Conservation (phyloP, 2,113 vertebrate genomes). For the Sylvia atricapilla region DNA sequence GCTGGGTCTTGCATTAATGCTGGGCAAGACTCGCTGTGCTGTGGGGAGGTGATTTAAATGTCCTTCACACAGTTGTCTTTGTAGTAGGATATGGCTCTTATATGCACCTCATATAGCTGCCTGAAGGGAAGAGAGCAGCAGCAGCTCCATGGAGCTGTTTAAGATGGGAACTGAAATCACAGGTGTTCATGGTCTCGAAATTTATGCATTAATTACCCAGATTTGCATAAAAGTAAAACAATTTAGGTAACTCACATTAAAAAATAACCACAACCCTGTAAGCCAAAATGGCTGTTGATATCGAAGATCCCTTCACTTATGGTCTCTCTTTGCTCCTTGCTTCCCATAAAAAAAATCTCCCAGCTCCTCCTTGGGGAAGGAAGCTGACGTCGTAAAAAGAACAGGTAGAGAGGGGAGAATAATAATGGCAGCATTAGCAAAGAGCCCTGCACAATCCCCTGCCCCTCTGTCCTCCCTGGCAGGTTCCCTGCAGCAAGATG, state of each 20-base stretch:
- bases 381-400: neutral
- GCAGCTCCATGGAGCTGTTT: neutral
- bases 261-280: neutral
- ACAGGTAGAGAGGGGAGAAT: conserved; percentile 29
- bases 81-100: neutral
- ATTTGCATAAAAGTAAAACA: conserved; percentile 10
- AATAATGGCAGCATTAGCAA: conserved; percentile 49
- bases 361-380: neutral
- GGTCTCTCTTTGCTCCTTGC: neutral
- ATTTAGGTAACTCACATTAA: neutral
- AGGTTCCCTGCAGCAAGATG: conserved; percentile 45
- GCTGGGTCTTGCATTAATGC: neutral
- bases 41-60: neutral
- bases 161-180: neutral
- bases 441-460: neutral
- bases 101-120: neutral
- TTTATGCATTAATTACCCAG: neutral
- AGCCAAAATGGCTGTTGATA: neutral
- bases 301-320: neutral
- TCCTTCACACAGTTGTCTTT: neutral
- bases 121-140: neutral
- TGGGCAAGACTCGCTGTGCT: neutral
- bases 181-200: neutral
- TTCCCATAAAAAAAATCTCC: conserved; percentile 3
- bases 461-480: conserved; percentile 16